Percentiles rank a stretch among this genome's conserved stretches.
phyloP scores from a whole-genome alignment of 1,140 invertebrate genomes.

The Drosophila equinoxialis region DNA sequence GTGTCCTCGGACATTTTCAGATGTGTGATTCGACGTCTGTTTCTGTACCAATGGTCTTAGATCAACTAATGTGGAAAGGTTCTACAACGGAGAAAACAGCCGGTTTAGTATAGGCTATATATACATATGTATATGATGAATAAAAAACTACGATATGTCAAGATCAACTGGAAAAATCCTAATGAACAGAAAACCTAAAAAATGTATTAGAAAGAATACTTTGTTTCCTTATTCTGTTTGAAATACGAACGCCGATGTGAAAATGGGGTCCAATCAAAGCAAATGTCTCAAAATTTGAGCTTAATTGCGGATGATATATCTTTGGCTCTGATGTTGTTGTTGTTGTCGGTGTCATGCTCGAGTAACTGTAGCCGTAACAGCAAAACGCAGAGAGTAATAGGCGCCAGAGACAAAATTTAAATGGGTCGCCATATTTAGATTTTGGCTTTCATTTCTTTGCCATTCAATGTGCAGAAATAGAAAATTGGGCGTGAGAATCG shows the following conservation, averaged over 20 bases:
- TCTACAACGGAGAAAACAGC: background rate
- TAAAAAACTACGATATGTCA: slow-evolving; percentile 16
- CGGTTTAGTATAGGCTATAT: too few species aligned
- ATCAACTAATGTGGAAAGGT: background rate
- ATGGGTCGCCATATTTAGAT: slow-evolving; percentile 75
- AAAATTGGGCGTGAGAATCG: slow-evolving; percentile 59
- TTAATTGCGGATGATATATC: slow-evolving; percentile 69
- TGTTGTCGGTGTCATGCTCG: slow-evolving; percentile 41
- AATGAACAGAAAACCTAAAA: slow-evolving; percentile 39
- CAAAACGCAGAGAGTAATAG: background rate
- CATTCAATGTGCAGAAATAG: slow-evolving; percentile 55
- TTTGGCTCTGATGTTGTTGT: slow-evolving; percentile 4
- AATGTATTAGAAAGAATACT: background rate
- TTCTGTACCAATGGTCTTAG: slow-evolving; percentile 32
- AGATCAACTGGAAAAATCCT: slow-evolving; percentile 30
- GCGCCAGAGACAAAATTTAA: slow-evolving; percentile 59
- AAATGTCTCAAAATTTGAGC: slow-evolving; percentile 73
- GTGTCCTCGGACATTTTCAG: slow-evolving; percentile 91
- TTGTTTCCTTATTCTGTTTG: background rate
- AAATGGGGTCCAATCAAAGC: slow-evolving; percentile 19
- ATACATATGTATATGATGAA: background rate
- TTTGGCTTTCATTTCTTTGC: slow-evolving; percentile 41
- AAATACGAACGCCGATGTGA: background rate
- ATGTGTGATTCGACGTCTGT: slow-evolving; percentile 14
- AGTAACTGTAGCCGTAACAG: slow-evolving; percentile 26